phyloP scores from a whole-genome alignment of 2,113 vertebrate species.

The Hystrix brachyura region DNA sequence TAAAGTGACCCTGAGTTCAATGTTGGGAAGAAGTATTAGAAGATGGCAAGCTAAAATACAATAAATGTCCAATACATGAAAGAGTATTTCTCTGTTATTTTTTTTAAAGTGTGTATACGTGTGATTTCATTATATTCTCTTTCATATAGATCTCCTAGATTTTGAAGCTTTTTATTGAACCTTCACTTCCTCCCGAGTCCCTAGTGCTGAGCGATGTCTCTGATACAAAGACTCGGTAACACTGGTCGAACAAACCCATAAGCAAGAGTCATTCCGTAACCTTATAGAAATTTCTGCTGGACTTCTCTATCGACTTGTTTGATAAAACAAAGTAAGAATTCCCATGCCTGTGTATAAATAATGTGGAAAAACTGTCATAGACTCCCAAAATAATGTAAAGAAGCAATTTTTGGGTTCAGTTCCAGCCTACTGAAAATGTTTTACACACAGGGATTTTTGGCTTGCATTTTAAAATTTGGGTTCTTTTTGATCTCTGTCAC shows the following conservation, averaged over 20 bases:
- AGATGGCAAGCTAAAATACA: not conserved
- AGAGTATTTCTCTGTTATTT: not conserved
- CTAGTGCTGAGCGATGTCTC: not conserved
- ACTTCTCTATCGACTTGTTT: not conserved
- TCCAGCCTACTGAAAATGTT: slow-evolving; percentile 53
- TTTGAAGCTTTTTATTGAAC: not conserved
- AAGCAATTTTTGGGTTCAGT: slow-evolving; percentile 15
- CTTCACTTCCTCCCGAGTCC: not conserved
- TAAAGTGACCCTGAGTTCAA: no score
- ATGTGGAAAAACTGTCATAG: not conserved
- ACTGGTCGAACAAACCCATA: not conserved
- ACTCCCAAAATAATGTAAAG: slow-evolving; percentile 54
- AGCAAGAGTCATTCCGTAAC: not conserved
- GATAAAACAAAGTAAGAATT: slow-evolving; percentile 41
- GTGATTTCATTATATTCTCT: not conserved
- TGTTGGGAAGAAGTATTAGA: not conserved
- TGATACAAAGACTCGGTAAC: not conserved
- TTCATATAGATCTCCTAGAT: not conserved
- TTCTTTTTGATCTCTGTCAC: slow-evolving; percentile 75
- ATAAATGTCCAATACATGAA: not conserved
- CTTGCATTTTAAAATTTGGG: slow-evolving; percentile 69
- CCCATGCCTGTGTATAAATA: not conserved
- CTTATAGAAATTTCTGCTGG: not conserved
- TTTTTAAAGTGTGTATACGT: not conserved
- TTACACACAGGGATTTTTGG: slow-evolving; percentile 42